Percentiles rank a stretch among this genome's conserved stretches.
Conservation (phyloP, 1,140 invertebrate genomes). For the Sycophila sp. region DNA sequence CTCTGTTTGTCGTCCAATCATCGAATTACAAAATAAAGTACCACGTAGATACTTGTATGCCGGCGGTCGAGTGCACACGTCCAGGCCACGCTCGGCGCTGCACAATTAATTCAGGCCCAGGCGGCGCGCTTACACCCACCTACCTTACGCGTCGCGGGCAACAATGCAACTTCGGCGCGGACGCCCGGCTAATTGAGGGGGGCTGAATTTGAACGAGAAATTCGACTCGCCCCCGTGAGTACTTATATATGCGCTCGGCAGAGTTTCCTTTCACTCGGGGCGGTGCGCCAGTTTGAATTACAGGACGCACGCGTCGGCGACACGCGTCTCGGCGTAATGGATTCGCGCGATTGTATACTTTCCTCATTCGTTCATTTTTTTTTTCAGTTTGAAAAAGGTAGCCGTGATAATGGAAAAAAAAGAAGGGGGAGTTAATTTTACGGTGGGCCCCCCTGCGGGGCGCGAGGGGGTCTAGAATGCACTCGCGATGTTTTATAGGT, state of each 20-base stretch:
- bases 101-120: neutral
- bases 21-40: neutral
- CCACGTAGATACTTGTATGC: neutral
- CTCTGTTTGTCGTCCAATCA: conserved; percentile 4
- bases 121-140: neutral
- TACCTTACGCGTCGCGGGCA: no score
- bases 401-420: no score
- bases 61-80: neutral
- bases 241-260: no score
- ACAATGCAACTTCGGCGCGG: no score
- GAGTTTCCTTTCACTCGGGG: neutral
- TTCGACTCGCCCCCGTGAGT: neutral
- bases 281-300: neutral
- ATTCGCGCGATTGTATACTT: conserved; percentile 1
- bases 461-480: no score
- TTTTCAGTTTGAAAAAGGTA: neutral
- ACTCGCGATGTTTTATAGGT: no score
- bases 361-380: neutral
- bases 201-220: neutral
- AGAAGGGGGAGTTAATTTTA: neutral
- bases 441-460: neutral
- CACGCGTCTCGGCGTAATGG: no score
- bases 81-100: neutral
- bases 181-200: conserved; percentile 14
- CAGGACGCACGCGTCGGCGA: neutral